phyloP scores from a whole-genome alignment of 2,113 vertebrate species.

The Toxotes chatareus region DNA sequence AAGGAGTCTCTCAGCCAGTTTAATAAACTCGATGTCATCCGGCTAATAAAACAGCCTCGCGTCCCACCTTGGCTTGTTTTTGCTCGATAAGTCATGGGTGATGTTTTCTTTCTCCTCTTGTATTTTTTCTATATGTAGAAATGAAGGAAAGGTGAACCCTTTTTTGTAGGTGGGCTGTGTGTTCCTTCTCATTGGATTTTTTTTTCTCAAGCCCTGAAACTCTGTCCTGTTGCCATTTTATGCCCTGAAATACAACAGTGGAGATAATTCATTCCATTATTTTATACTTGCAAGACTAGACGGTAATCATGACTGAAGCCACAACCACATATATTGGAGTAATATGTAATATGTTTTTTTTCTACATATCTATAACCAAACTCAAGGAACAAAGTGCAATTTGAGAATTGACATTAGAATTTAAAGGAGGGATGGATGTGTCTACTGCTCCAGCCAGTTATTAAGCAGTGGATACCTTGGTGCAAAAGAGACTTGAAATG shows the following conservation, averaged over 20 bases:
- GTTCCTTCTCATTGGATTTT: constrained; percentile 5
- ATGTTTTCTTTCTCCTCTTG: constrained; percentile 59
- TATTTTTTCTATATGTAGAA: constrained; percentile 55
- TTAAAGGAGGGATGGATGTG: neutral
- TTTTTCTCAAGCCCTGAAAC: neutral
- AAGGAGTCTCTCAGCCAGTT: constrained; percentile 75
- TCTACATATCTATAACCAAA: neutral
- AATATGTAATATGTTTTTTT: neutral
- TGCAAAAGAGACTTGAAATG: neutral
- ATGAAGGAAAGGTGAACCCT: constrained; percentile 51
- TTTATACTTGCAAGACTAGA: constrained; percentile 3
- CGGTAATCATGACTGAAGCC: neutral
- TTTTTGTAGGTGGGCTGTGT: constrained; percentile 29
- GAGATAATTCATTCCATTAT: constrained; percentile 13
- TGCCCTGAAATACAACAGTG: constrained; percentile 10
- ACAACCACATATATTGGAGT: neutral
- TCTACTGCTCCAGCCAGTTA: neutral
- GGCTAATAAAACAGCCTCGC: constrained; percentile 82
- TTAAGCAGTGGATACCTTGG: neutral
- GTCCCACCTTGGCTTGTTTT: constrained; percentile 78
- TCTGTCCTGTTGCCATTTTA: constrained; percentile 18
- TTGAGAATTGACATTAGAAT: neutral
- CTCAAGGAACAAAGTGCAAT: neutral
- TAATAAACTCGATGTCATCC: constrained; percentile 81
- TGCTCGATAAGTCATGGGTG: constrained; percentile 74